Conservation (phyloP, 2,888 invertebrate genomes). For the Frankliniella fusca region DNA sequence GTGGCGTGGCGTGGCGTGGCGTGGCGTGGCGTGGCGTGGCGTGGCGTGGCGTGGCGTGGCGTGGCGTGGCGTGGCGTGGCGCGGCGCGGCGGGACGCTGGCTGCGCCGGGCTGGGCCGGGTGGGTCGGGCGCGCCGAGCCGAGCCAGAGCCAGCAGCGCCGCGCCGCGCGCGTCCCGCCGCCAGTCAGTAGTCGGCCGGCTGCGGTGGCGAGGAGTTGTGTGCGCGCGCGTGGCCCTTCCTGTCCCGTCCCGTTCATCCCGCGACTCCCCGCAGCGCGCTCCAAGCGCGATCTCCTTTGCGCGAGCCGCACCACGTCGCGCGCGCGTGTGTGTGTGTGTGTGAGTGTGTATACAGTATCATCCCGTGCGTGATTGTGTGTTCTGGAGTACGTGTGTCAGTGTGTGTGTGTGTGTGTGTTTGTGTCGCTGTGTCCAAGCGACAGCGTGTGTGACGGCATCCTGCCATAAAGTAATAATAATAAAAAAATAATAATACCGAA, state of each 20-base stretch:
- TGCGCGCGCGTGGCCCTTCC: not conserved
- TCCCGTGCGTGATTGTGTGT: not conserved
- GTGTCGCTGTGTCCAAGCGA: not conserved
- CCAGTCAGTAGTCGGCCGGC: not conserved
- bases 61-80: too few relatives aligned
- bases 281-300: not conserved
- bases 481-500: too few relatives aligned
- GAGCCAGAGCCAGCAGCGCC: not conserved
- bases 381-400: not conserved
- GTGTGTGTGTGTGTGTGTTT: not conserved
- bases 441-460: not conserved
- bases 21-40: too few relatives aligned
- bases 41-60: too few relatives aligned
- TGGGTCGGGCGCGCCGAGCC: not conserved
- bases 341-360: not conserved
- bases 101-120: too few relatives aligned
- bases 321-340: not conserved
- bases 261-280: not conserved
- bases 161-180: not conserved
- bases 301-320: not conserved
- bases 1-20: too few relatives aligned
- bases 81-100: too few relatives aligned
- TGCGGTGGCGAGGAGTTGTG: not conserved
- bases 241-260: not conserved
- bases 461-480: too few relatives aligned